A percentile compares a stretch with the other conserved stretches of the same genome.
Evolutionary conservation across 2,113 vertebrate species (phyloP).

Genomic region (Serranochromis macrocephalus): DNA sequence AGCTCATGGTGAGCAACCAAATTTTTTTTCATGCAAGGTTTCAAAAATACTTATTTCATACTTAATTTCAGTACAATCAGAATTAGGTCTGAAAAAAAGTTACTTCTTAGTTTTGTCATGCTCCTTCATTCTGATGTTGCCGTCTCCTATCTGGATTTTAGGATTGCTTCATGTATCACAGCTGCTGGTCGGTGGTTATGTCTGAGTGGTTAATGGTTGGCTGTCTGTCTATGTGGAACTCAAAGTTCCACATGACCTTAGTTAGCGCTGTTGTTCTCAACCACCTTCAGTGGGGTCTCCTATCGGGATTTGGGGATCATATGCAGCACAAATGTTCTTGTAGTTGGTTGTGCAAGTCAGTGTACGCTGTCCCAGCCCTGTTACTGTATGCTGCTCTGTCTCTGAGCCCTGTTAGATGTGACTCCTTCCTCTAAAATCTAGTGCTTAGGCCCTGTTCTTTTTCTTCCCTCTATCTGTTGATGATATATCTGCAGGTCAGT

Average conservation of each 20-base stretch:
- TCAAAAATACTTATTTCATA: not conserved
- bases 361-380: rapidly evolving
- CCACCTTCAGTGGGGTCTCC: not conserved
- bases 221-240: rapidly evolving
- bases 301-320: not conserved
- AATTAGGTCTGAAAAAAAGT: not conserved
- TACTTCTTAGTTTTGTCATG: not conserved
- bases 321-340: not conserved
- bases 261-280: not conserved
- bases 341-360: not conserved
- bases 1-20: not conserved
- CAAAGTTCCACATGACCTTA: not conserved
- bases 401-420: not conserved
- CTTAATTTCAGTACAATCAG: not conserved
- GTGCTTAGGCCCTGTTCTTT: not conserved
- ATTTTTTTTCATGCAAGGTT: not conserved
- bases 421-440: rapidly evolving
- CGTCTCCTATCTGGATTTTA: not conserved
- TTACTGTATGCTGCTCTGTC: not conserved
- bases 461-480: not conserved
- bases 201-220: not conserved
- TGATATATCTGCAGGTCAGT: not conserved
- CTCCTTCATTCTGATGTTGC: not conserved
- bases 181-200: rapidly evolving
- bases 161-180: not conserved